Percentiles rank a stretch among this genome's conserved stretches.
These are phyloP conservation scores for Tenodera sinensis DNA, from an alignment of 2,888 invertebrate species.

Conservation along the genomic window DNA sequence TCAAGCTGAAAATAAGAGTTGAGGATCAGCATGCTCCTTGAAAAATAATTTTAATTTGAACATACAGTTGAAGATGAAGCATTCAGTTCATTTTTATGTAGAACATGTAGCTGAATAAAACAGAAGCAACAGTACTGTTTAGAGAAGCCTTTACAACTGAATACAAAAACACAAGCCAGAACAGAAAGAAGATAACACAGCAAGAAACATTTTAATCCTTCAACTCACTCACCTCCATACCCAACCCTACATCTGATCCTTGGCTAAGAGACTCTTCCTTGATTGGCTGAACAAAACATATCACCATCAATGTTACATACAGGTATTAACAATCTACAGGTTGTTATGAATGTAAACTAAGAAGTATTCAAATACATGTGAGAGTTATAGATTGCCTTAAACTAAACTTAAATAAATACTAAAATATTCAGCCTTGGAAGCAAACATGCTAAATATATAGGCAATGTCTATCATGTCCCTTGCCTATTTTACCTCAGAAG, in stretches of 20 bases:
- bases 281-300: constrained; percentile 23
- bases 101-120: neutral
- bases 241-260: constrained; percentile 28
- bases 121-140: neutral
- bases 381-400: no score
- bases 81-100: neutral
- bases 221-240: constrained; percentile 43
- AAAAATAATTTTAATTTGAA: neutral
- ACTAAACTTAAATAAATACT: no score
- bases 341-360: neutral
- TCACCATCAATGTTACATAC: neutral
- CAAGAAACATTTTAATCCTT: neutral
- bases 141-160: neutral
- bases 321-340: neutral
- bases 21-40: neutral
- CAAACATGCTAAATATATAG: no score
- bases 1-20: neutral
- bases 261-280: constrained; percentile 20
- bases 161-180: neutral
- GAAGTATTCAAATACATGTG: neutral
- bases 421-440: no score
- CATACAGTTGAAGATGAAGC: neutral
- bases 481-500: no score
- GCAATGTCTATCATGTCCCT: no score
- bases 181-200: neutral